Percentiles rank a stretch among this genome's conserved stretches.
Conservation (phyloP, 2,888 invertebrate species). For the Hemaris fuciformis region DNA sequence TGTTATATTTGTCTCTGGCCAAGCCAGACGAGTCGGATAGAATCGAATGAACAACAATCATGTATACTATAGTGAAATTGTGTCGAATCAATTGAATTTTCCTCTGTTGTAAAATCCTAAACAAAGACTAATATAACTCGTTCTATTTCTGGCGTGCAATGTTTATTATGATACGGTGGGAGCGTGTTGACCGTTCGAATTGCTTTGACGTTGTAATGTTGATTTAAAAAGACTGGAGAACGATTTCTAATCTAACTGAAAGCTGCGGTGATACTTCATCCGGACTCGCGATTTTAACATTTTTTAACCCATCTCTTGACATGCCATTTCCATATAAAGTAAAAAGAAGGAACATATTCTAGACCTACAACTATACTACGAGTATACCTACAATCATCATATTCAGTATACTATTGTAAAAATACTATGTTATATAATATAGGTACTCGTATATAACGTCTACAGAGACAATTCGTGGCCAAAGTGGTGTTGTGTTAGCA, state of each 20-base stretch:
- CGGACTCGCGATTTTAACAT: neutral
- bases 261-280: neutral
- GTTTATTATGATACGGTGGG: neutral
- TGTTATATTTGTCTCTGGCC: too few species aligned
- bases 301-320: too few species aligned
- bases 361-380: too few species aligned
- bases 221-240: neutral
- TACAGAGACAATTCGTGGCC: too few species aligned
- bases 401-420: too few species aligned
- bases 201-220: neutral
- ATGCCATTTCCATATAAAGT: too few species aligned
- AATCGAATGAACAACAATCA: conserved; percentile 32
- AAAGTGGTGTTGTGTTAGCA: too few species aligned
- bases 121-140: neutral
- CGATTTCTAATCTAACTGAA: neutral
- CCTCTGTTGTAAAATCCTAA: conserved; percentile 6
- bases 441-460: too few species aligned
- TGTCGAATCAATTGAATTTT: conserved; percentile 14
- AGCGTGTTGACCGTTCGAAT: neutral
- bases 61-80: conserved; percentile 18
- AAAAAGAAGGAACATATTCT: too few species aligned
- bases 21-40: too few species aligned
- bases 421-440: too few species aligned
- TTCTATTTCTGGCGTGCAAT: neutral
- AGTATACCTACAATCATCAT: too few species aligned